A percentile compares a stretch with the other conserved stretches of the same genome.
phyloP scores from a whole-genome alignment of 2,888 invertebrate species.

The Zelleria hepariella region DNA sequence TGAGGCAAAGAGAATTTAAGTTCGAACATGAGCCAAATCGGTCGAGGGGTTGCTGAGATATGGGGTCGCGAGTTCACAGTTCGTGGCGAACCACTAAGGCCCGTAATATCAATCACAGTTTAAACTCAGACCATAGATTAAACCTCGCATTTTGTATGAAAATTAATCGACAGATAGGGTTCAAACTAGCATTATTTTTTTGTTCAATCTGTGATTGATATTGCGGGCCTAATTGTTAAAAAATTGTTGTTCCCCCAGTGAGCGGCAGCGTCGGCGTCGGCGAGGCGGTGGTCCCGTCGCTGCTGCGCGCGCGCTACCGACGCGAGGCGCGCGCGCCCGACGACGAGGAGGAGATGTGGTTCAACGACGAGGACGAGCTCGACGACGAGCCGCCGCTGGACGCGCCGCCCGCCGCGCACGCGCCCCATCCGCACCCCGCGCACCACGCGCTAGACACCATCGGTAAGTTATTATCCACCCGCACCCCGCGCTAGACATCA shows the following conservation, averaged over 20 bases:
- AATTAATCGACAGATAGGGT: too few relatives aligned
- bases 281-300: conserved; percentile 80
- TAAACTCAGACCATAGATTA: too few relatives aligned
- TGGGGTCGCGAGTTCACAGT: too few relatives aligned
- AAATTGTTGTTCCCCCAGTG: conserved; percentile 30
- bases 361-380: conserved; percentile 96
- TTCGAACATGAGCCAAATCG: too few relatives aligned
- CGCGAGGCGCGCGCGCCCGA: conserved; percentile 95
- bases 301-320: conserved; percentile 85
- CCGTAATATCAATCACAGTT: too few relatives aligned
- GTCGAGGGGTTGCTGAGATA: too few relatives aligned
- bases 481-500: too few relatives aligned
- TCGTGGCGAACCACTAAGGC: too few relatives aligned
- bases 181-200: neutral
- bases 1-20: too few relatives aligned
- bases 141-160: too few relatives aligned
- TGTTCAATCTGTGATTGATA: neutral
- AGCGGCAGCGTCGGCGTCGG: conserved; percentile 59
- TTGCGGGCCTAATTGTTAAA: too few relatives aligned
- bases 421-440: conserved; percentile 20
- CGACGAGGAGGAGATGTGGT: conserved; percentile 99
- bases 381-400: conserved; percentile 80
- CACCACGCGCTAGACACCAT: conserved; percentile 10
- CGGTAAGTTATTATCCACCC: neutral
- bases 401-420: conserved; percentile 28